Percentiles rank a stretch among this genome's conserved stretches.
Conservation (phyloP, 2,113 vertebrate genomes). For the Eclectus roratus region DNA sequence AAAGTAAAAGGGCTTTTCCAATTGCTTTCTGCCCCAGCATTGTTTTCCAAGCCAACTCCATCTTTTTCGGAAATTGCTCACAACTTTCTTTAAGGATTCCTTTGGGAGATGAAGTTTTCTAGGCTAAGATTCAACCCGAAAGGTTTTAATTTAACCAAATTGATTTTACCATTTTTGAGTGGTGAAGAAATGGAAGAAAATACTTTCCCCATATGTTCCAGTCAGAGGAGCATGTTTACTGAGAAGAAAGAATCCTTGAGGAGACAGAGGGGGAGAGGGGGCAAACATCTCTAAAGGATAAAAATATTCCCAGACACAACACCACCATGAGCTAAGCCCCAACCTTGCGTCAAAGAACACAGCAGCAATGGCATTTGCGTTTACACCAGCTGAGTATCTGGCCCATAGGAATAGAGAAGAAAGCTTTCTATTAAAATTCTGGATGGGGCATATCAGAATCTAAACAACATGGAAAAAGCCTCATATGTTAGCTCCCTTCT, state of each 20-base stretch:
- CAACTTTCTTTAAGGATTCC: slow-evolving; percentile 60
- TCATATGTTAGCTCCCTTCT: neutral
- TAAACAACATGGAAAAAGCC: neutral
- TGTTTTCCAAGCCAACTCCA: neutral
- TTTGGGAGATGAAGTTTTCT: slow-evolving; percentile 54
- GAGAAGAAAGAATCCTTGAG: slow-evolving; percentile 32
- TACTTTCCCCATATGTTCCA: slow-evolving; percentile 61
- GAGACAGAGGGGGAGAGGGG: slow-evolving; percentile 4
- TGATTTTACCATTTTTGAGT: slow-evolving; percentile 50
- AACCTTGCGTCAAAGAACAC: slow-evolving; percentile 42
- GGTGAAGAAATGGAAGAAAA: slow-evolving; percentile 64
- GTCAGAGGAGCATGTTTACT: slow-evolving; percentile 16
- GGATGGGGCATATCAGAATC: neutral
- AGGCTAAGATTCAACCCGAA: slow-evolving; percentile 64
- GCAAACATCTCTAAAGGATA: slow-evolving; percentile 37
- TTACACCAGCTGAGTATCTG: slow-evolving; percentile 54
- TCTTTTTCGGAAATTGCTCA: slow-evolving; percentile 15
- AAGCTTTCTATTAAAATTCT: slow-evolving; percentile 51
- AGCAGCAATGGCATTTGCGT: slow-evolving; percentile 8
- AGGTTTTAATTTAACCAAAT: slow-evolving; percentile 65
- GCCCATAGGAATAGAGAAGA: slow-evolving; percentile 27
- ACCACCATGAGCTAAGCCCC: slow-evolving; percentile 48
- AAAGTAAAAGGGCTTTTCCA: neutral
- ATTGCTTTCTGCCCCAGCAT: neutral
- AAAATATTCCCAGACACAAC: slow-evolving; percentile 65